These are phyloP conservation scores for Centropus bengalensis DNA, from an alignment of 2,113 vertebrate species.

Conservation along the genomic window DNA sequence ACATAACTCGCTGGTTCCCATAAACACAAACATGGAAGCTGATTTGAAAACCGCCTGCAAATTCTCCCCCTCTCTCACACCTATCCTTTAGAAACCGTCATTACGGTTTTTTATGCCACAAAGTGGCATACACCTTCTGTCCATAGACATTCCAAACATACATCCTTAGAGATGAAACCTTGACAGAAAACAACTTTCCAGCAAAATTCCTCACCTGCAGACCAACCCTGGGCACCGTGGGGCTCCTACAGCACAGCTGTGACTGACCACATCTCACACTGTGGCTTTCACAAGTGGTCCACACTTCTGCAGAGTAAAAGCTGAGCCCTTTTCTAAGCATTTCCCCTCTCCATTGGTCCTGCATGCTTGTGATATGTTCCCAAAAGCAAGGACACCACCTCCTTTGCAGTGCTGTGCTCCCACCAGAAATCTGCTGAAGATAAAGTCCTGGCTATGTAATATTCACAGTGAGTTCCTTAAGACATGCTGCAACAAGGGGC, in stretches of 20 bases:
- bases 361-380: neutral
- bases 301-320: neutral
- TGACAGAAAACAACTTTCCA: neutral
- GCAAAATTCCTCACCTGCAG: neutral
- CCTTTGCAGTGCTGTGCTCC: neutral
- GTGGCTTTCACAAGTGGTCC: neutral
- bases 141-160: neutral
- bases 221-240: neutral
- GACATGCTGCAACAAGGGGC: neutral
- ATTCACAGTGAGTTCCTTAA: neutral
- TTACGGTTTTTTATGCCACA: neutral
- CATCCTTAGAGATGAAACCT: constrained; percentile 31
- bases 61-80: neutral
- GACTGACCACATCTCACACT: neutral
- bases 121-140: constrained; percentile 27
- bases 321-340: neutral
- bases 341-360: neutral
- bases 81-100: neutral
- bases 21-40: neutral
- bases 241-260: neutral
- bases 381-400: neutral
- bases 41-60: neutral
- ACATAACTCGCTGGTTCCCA: neutral
- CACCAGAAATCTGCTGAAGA: neutral
- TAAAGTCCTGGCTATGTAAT: neutral